Conservation (phyloP, 2,113 vertebrate genomes). For the Actenoides hombroni region DNA sequence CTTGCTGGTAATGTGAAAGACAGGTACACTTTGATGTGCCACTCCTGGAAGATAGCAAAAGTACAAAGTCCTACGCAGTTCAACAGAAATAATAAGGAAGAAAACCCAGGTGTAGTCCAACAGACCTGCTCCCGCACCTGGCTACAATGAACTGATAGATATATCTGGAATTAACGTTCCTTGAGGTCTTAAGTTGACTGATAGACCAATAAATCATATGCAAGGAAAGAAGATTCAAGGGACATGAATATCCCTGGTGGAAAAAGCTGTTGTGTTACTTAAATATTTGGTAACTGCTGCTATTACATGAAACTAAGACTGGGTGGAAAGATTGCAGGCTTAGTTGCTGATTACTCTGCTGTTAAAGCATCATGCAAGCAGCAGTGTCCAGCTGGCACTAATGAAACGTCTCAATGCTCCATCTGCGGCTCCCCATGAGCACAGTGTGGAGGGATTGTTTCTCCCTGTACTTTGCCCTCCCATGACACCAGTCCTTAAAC, state of each 20-base stretch:
- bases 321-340: neutral
- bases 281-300: neutral
- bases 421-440: neutral
- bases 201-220: neutral
- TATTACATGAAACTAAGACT: neutral
- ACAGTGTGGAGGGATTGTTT: neutral
- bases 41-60: neutral
- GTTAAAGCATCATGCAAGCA: neutral
- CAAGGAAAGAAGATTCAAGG: neutral
- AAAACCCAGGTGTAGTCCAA: neutral
- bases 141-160: neutral
- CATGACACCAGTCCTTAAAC: neutral
- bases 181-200: neutral
- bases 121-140: neutral
- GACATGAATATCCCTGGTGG: neutral
- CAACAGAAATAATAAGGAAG: neutral
- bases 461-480: neutral
- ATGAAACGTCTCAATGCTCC: rapidly evolving
- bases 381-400: neutral
- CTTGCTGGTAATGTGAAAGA: neutral
- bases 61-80: neutral
- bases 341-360: neutral
- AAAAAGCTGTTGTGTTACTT: neutral
- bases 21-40: neutral
- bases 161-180: neutral